phyloP scores from a whole-genome alignment of 2,888 invertebrate species.

The Ypsolopha scabrella region DNA sequence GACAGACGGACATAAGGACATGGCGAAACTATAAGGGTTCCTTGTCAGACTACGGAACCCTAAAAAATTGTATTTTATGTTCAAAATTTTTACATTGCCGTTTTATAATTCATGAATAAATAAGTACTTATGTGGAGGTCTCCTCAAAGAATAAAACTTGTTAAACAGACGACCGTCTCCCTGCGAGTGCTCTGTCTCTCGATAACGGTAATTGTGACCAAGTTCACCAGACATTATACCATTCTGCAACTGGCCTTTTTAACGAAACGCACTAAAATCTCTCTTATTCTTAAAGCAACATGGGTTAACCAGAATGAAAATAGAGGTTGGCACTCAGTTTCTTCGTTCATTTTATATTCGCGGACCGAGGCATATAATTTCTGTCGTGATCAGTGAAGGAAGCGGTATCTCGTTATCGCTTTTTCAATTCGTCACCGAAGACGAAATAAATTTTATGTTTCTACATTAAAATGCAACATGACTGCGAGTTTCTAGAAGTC shows the following conservation, averaged over 20 bases:
- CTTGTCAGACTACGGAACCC: no score
- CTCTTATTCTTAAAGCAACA: no score
- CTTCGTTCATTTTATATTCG: conserved; percentile 49
- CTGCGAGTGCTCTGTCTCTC: conserved; percentile 11
- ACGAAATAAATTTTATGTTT: conserved; percentile 37
- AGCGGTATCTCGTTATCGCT: conserved; percentile 42
- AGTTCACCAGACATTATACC: conserved; percentile 23
- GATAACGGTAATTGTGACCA: conserved; percentile 46
- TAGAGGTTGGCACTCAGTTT: conserved; percentile 31
- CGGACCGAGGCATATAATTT: conserved; percentile 50
- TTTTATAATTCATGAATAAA: no score
- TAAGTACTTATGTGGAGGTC: no score
- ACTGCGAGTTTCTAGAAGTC: conserved; percentile 17
- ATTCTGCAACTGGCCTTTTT: background rate
- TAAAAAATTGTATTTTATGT: no score
- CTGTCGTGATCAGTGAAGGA: conserved; percentile 41
- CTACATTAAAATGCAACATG: conserved; percentile 27
- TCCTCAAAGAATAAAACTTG: no score
- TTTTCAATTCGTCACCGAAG: conserved; percentile 45
- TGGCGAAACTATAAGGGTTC: no score
- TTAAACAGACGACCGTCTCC: no score
- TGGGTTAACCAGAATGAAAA: background rate
- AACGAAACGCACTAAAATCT: no score
- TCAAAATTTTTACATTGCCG: no score
- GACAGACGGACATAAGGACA: no score